Conservation (phyloP, 92 coral and sea anemone species). For the Palythoa grandis region DNA sequence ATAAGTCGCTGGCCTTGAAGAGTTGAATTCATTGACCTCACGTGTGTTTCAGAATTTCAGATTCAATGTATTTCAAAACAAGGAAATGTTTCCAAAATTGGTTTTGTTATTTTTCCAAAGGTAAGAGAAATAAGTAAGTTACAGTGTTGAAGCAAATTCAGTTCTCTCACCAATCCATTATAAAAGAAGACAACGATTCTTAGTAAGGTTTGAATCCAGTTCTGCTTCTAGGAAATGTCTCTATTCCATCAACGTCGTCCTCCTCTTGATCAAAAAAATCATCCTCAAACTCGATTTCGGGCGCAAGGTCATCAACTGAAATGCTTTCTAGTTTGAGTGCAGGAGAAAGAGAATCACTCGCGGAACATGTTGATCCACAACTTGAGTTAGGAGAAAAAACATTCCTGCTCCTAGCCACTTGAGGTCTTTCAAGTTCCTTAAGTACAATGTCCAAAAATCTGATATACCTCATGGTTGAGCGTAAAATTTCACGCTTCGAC, state of each 20-base stretch:
- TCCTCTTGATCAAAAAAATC: slow-evolving; percentile 16
- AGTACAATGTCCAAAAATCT: slow-evolving; percentile 69
- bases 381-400: slow-evolving; percentile 15
- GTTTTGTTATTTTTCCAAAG: not conserved
- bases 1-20: not conserved
- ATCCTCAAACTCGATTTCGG: slow-evolving; percentile 60
- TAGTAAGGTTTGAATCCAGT: not conserved
- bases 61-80: not conserved
- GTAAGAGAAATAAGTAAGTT: not conserved
- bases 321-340: slow-evolving; percentile 56
- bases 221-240: not conserved
- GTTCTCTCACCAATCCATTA: not conserved
- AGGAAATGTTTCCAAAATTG: not conserved
- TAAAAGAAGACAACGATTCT: not conserved
- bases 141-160: not conserved
- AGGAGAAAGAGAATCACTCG: slow-evolving; percentile 40
- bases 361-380: slow-evolving; percentile 18
- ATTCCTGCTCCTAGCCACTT: not conserved
- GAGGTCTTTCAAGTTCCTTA: slow-evolving; percentile 55
- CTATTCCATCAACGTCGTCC: not conserved
- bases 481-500: slow-evolving; percentile 84
- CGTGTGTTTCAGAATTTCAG: not conserved
- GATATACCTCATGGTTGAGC: slow-evolving; percentile 82
- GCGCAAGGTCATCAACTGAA: slow-evolving; percentile 62
- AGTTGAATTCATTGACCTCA: not conserved